Conservation (phyloP, 2,888 invertebrate species). For the Torymus aiolomorphi region DNA sequence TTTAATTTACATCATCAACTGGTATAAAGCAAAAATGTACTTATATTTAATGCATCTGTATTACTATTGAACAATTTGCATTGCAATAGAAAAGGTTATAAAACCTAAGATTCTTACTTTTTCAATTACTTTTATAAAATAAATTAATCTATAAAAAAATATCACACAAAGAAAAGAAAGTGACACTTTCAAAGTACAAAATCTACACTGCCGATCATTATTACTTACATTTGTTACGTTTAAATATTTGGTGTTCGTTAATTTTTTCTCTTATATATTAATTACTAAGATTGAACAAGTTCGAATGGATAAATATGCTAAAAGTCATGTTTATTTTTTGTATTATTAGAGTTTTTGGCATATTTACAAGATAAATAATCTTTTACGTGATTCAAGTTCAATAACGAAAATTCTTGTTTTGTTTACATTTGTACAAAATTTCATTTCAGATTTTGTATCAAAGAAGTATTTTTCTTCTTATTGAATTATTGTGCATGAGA, state of each 20-base stretch:
- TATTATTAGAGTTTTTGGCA: slow-evolving; percentile 40
- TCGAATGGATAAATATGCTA: slow-evolving; percentile 25
- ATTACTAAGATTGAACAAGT: slow-evolving; percentile 27
- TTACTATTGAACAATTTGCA: too few species aligned
- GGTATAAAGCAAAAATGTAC: too few species aligned
- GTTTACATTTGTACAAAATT: neutral
- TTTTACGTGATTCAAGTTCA: neutral
- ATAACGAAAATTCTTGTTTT: neutral
- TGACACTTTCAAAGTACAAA: slow-evolving; percentile 24
- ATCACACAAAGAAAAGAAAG: slow-evolving; percentile 26
- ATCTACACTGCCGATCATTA: slow-evolving; percentile 16
- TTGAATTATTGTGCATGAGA: too few species aligned
- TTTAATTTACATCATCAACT: too few species aligned
- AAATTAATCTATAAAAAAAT: slow-evolving; percentile 20
- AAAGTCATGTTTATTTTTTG: slow-evolving; percentile 17
- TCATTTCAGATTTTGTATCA: neutral
- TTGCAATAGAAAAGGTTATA: neutral
- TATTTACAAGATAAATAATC: slow-evolving; percentile 39
- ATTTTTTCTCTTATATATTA: slow-evolving; percentile 22
- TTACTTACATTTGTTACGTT: slow-evolving; percentile 32
- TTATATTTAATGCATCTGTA: too few species aligned
- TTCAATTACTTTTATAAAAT: slow-evolving; percentile 21
- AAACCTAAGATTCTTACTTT: neutral
- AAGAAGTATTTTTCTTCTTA: neutral
- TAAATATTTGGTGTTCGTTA: slow-evolving; percentile 38